These are phyloP conservation scores for Agrilus planipennis DNA, from an alignment of 1,140 invertebrate species.

Conservation along the genomic window DNA sequence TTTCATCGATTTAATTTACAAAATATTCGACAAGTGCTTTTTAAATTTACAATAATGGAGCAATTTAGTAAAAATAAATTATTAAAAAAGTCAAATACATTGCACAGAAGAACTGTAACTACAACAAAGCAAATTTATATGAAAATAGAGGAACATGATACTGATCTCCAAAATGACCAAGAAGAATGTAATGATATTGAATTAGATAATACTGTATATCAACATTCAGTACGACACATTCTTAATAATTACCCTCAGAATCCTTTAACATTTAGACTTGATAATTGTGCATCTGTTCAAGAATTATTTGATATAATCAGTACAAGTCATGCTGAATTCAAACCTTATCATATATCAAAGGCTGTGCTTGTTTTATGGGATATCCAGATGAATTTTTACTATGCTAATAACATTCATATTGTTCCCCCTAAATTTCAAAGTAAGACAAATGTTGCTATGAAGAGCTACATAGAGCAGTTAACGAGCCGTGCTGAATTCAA, in stretches of 20 bases:
- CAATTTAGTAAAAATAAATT: too few relatives aligned
- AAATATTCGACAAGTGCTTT: too few relatives aligned
- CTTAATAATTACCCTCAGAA: constrained; percentile 20
- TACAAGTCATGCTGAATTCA: constrained; percentile 12
- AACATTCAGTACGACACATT: constrained; percentile 9
- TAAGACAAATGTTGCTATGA: constrained; percentile 4
- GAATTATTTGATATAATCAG: constrained; percentile 21
- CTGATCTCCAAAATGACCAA: too few relatives aligned
- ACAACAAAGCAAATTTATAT: too few relatives aligned
- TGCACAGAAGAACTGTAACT: too few relatives aligned
- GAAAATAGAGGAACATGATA: too few relatives aligned
- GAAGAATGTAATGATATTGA: constrained; percentile 2
- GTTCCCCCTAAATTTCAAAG: too few relatives aligned
- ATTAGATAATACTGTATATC: too few relatives aligned
- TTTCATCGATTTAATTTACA: too few relatives aligned
- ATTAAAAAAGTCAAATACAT: too few relatives aligned
- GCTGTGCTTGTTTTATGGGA: constrained; percentile 24
- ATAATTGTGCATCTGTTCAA: constrained; percentile 21
- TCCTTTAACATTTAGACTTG: constrained; percentile 15
- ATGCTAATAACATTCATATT: constrained; percentile 10
- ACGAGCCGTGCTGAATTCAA: constrained; percentile 10
- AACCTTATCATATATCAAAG: constrained; percentile 20
- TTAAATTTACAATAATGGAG: too few relatives aligned
- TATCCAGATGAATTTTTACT: constrained; percentile 22
- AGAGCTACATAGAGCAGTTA: neutral